Evolutionary conservation across 2,113 vertebrate species (phyloP).

Genomic region (Pterophyllum scalare): DNA sequence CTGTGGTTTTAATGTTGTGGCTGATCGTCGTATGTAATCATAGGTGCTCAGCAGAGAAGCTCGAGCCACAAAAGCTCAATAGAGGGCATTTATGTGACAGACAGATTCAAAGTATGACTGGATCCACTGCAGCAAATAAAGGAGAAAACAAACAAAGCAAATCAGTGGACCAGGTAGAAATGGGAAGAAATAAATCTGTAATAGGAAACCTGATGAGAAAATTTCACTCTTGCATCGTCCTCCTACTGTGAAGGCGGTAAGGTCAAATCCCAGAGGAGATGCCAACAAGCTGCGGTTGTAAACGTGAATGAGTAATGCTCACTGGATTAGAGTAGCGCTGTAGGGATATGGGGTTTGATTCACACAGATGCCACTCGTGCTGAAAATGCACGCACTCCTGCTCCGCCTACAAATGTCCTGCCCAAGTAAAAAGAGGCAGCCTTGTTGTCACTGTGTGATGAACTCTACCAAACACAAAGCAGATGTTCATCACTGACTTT

Average conservation of each 20-base stretch:
- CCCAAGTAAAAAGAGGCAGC: neutral
- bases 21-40: no score
- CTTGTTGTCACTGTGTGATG: neutral
- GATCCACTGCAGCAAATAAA: neutral
- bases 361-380: slow-evolving; percentile 17
- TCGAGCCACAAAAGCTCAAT: no score
- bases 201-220: neutral
- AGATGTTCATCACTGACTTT: neutral
- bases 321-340: slow-evolving; percentile 1
- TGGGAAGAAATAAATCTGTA: neutral
- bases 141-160: neutral
- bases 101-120: neutral
- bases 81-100: neutral
- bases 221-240: neutral
- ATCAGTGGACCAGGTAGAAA: neutral
- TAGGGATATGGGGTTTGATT: slow-evolving; percentile 32
- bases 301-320: slow-evolving; percentile 46
- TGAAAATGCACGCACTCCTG: slow-evolving; percentile 2
- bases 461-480: slow-evolving; percentile 3
- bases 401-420: neutral
- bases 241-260: slow-evolving; percentile 6
- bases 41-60: no score
- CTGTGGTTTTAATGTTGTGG: no score
- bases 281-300: slow-evolving; percentile 5
- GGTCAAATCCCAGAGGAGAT: slow-evolving; percentile 11